phyloP scores from a whole-genome alignment of 2,113 vertebrate genomes.

The Hippocampus abdominalis region DNA sequence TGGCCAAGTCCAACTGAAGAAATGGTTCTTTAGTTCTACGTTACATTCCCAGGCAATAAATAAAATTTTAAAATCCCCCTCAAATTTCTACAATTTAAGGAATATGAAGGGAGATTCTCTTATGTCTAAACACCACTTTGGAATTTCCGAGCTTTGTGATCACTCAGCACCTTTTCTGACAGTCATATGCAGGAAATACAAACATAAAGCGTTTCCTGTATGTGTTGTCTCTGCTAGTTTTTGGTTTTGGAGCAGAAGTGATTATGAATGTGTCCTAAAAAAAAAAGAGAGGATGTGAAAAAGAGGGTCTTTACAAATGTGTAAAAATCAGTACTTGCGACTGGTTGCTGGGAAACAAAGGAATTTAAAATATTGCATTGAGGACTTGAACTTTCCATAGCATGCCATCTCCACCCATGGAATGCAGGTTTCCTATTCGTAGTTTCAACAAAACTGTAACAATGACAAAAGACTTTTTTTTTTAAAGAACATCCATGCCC shows the following conservation, averaged over 20 bases:
- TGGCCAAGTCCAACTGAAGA: too few species aligned
- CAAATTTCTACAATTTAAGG: neutral
- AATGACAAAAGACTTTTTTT: neutral
- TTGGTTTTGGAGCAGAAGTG: neutral
- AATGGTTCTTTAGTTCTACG: neutral
- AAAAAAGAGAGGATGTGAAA: constrained; percentile 1
- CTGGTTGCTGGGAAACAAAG: neutral
- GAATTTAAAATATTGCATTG: neutral
- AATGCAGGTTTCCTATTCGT: neutral
- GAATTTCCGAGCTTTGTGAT: neutral
- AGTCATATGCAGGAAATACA: neutral
- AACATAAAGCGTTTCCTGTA: neutral
- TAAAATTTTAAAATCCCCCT: neutral
- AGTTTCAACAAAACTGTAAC: neutral
- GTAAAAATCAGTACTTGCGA: neutral
- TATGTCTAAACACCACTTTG: neutral
- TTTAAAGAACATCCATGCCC: neutral
- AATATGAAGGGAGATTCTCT: neutral
- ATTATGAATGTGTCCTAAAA: neutral
- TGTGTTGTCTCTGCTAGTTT: neutral
- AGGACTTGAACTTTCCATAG: neutral
- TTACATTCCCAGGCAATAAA: neutral
- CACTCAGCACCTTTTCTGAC: neutral
- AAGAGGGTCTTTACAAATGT: neutral
- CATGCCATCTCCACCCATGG: neutral